These are phyloP conservation scores for Tetrax tetrax DNA, from an alignment of 2,113 vertebrate species.

Conservation along the genomic window DNA sequence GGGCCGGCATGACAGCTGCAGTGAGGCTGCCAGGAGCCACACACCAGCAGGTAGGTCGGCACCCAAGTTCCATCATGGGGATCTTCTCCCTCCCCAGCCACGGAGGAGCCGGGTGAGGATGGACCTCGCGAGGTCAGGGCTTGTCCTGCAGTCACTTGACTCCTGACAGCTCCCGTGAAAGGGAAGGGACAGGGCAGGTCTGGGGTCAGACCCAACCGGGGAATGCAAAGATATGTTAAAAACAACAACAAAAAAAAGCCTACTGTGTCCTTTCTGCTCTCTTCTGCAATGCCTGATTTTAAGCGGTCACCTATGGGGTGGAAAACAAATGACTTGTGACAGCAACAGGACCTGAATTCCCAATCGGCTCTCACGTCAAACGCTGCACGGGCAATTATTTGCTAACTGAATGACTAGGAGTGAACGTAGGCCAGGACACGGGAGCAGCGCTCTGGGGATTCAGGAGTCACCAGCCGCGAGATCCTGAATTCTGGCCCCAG, in stretches of 20 bases:
- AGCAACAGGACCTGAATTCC: background rate
- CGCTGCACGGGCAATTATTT: background rate
- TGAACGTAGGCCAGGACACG: background rate
- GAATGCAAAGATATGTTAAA: background rate
- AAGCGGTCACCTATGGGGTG: background rate
- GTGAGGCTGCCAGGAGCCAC: background rate
- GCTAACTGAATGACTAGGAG: background rate
- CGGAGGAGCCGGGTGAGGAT: background rate
- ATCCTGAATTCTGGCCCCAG: background rate
- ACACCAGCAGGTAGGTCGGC: fast-evolving
- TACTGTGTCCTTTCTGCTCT: background rate
- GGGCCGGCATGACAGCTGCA: fast-evolving
- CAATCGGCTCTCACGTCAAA: background rate
- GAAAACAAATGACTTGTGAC: background rate
- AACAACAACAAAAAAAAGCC: background rate
- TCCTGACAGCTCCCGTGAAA: background rate
- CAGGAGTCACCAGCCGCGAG: background rate
- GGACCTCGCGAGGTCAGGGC: background rate
- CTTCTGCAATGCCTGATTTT: background rate
- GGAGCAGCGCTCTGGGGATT: background rate
- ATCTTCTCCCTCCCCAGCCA: background rate
- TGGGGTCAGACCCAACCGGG: background rate
- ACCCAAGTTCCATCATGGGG: background rate
- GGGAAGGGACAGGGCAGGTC: background rate
- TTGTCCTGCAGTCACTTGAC: background rate